Base-by-base conservation (phyloP, 2,888 invertebrate genomes). In the Diloba caeruleocephala region DNA sequence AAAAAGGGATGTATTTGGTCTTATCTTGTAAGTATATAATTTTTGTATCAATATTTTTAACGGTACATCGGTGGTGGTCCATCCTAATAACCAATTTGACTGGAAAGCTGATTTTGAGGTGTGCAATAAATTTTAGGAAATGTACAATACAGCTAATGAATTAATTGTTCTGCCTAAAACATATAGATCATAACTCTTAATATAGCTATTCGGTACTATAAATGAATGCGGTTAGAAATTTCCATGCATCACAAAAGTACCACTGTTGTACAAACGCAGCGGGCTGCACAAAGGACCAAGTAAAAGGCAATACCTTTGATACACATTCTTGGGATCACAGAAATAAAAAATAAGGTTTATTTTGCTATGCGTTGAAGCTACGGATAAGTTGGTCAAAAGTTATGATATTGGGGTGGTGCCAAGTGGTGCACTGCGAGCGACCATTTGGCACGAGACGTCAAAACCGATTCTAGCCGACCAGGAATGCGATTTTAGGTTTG, bases 401-500 rank as follows among this genome's bases (percentile, higher is more conserved):
- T 68, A 41, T 51, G 38, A 58, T 51, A 41, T 76, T 82, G 81
- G 82, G 55, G 33, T 14, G 12, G 13, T 36, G 82, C 82, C 82
- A 82, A 73, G 45, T 53, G 65, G 70, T 59, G 60, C 51, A 52
- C 69, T 70, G 55, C 58, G 55, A 65, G 78, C 70, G 75, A 75
- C 76, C 73, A 79, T 83, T 87, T 86, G 86, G 84, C 83, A 82
- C 76, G 62, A 52, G 63, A 65, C 69, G 75, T 79, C 77, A 77
- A 74, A 81, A 68, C 59, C 70, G 72, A 74, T 74, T 73, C 63
- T 72, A 54, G 41, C 64, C 51, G 53, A 61, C 57, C 63, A 53
- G 58, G 36, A 67, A 55, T 58, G 49, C 50, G 54, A 55, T 65
- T 52, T 55, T 43, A 34, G 65, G 39, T 72, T 63, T 62, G 48